These are phyloP conservation scores for Sylvicapra grimmia DNA, from an alignment of 2,113 vertebrate species.

Conservation along the genomic window DNA sequence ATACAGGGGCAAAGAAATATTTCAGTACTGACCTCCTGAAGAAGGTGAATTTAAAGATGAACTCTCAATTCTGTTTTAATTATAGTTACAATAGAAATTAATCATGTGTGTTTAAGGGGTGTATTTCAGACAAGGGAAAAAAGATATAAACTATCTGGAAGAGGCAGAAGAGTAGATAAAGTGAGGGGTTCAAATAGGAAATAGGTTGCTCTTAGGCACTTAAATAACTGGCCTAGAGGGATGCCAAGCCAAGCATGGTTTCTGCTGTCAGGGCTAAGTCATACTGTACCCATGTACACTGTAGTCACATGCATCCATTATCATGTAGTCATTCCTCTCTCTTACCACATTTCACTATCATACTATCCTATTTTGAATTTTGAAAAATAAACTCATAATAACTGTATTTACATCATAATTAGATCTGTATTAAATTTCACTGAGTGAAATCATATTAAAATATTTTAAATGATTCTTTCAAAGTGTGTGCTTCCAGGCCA, in stretches of 20 bases:
- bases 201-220: not conserved
- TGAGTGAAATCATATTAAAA: not conserved
- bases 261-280: not conserved
- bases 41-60: not conserved
- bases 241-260: not conserved
- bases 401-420: not conserved
- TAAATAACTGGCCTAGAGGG: not conserved
- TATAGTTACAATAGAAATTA: not conserved
- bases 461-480: not conserved
- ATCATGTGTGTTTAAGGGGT: not conserved
- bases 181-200: not conserved
- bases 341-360: not conserved
- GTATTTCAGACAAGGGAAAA: not conserved
- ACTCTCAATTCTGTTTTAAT: not conserved
- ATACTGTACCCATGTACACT: not conserved
- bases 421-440: not conserved
- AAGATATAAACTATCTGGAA: not conserved
- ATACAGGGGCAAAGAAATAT: not conserved
- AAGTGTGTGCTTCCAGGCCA: not conserved
- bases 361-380: not conserved
- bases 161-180: rapidly evolving
- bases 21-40: not conserved
- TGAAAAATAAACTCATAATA: not conserved
- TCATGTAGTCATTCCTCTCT: not conserved
- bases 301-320: not conserved